A percentile compares a stretch with the other conserved stretches of the same genome.
phyloP scores from a whole-genome alignment of 2,113 vertebrate species.

The Anolis carolinensis region DNA sequence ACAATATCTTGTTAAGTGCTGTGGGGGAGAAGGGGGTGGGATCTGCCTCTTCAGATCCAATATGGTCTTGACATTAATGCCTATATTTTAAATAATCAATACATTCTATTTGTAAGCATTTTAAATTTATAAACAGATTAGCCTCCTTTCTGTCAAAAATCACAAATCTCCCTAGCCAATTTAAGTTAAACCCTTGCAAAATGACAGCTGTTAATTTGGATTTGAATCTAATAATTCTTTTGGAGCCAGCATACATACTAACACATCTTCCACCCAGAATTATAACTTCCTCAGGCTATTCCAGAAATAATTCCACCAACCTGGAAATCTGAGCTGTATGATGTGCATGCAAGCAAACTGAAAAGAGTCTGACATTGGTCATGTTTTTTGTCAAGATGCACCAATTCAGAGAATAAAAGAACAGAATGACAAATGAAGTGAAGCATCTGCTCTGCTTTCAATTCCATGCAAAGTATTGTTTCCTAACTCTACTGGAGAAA shows the following conservation, averaged over 20 bases:
- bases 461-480: neutral
- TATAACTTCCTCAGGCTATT: neutral
- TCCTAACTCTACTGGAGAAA: neutral
- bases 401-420: slow-evolving; percentile 16
- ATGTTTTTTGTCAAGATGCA: slow-evolving; percentile 31
- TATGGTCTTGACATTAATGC: neutral
- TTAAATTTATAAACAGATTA: slow-evolving; percentile 36
- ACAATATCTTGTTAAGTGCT: neutral
- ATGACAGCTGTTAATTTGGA: slow-evolving; percentile 11
- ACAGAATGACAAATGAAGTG: neutral
- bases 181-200: slow-evolving; percentile 8
- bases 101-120: slow-evolving; percentile 30
- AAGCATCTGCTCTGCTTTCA: slow-evolving; percentile 37
- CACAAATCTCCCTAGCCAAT: neutral
- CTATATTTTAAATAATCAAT: slow-evolving; percentile 15
- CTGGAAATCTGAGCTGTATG: neutral
- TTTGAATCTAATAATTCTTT: neutral
- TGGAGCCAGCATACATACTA: slow-evolving; percentile 1
- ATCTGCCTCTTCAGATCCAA: neutral
- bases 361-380: neutral
- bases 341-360: accelerated
- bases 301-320: slow-evolving; percentile 10
- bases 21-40: no score
- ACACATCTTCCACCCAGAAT: neutral
- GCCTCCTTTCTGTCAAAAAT: slow-evolving; percentile 36